Percentiles rank a stretch among this genome's conserved stretches.
Conservation (phyloP, 2,888 invertebrate genomes). For the Mesochorus sp. region DNA sequence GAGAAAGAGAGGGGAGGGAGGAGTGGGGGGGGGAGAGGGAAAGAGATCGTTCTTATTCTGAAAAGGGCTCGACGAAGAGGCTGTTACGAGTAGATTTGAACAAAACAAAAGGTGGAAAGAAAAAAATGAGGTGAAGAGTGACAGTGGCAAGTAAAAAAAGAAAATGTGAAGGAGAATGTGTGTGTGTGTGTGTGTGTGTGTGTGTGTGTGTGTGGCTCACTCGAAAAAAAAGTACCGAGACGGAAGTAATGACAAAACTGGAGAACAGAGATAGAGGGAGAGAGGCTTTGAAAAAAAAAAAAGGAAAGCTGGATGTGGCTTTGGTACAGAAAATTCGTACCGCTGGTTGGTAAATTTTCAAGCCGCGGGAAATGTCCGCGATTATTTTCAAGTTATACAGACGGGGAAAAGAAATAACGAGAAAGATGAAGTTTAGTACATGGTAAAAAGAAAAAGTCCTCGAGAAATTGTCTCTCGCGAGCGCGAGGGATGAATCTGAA, state of each 20-base stretch:
- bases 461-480: background rate
- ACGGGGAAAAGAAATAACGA: background rate
- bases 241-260: conserved; percentile 11
- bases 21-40: background rate
- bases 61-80: conserved; percentile 25
- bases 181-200: background rate
- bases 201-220: background rate
- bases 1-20: background rate
- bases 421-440: background rate
- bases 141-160: conserved; percentile 15
- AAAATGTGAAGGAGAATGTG: background rate
- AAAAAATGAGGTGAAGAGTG: conserved; percentile 44
- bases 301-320: background rate
- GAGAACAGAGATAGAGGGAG: background rate
- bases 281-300: background rate
- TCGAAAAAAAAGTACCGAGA: conserved; percentile 17
- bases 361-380: background rate
- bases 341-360: background rate
- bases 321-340: conserved; percentile 3
- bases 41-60: background rate
- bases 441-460: conserved; percentile 4
- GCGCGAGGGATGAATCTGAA: background rate
- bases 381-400: conserved; percentile 20
- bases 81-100: conserved; percentile 18
- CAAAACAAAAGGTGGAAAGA: conserved; percentile 17